Evolutionary conservation across 2,797 vertebrate genomes (phyloP), one percentile per base, ranked within the genome.

Genomic region (Acridotheres tristis): DNA sequence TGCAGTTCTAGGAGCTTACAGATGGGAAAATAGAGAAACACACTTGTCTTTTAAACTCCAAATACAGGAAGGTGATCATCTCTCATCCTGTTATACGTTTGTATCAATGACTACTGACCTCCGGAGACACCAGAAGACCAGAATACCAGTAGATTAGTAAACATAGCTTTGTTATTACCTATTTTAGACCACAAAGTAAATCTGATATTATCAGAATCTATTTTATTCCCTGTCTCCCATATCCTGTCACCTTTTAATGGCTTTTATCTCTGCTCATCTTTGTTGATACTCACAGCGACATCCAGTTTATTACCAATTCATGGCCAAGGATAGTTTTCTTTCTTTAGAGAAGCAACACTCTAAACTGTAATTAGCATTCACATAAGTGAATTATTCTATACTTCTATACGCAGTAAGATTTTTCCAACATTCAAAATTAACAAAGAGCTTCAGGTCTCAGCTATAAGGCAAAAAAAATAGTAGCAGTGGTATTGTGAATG

Each of bases 351-450:
- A 75, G 17, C 7, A 79, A 78, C 34, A 71, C 2, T 71, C 38
- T 57, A 50, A 87, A 81, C 15, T 42, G 59, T 21, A 89, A 88
- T 91, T 88, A 94, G 29, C 48, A 82, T 66, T 91, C 47, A 76
- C 43, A 86, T 73, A 66, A 36, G 13, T 23, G 23, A 78, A 90
- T 94, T 82, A 79, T 82, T 92, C 91, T 74, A 90, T 82, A 43
- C 27, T 88, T 61, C 13, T 84, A 8, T 42, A 77, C 4, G 5
- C 30, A 74, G 19, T 40, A 71, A 93, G 21, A 42, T 67, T 88
- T 89, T 90, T 85, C 29, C 48, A 89, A n/a, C 51, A 36, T 88
- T 89, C 27, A 55, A 47, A 91, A 77, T 67, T 19, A 80, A 54
- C 7, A 36, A 85, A 89, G 74, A 54, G 17, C 23, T 93, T 79